phyloP scores from a whole-genome alignment of 2,797 vertebrate species.

The Parambassis ranga region DNA sequence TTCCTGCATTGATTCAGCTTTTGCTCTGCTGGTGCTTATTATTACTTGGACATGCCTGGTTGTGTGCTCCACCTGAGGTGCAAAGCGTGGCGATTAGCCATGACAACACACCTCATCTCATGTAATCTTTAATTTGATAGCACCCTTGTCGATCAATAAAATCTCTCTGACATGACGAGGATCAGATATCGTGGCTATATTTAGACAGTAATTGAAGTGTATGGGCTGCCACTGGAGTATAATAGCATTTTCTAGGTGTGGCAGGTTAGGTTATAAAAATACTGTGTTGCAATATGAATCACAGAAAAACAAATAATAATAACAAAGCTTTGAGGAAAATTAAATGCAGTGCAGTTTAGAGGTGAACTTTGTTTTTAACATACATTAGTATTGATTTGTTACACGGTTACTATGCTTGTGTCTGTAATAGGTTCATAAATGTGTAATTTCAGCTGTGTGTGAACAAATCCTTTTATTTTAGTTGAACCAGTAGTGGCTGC shows the following conservation, averaged over 20 bases:
- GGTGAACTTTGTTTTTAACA: too few species aligned
- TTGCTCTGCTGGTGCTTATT: slow-evolving; percentile 9
- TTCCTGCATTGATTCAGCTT: slow-evolving; percentile 8
- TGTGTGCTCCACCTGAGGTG: neutral
- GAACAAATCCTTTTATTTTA: neutral
- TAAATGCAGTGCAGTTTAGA: too few species aligned
- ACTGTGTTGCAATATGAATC: too few species aligned
- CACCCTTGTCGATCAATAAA: neutral
- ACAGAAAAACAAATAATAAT: too few species aligned
- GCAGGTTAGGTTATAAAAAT: too few species aligned
- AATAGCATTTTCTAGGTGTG: neutral
- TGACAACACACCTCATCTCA: neutral
- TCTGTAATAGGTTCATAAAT: too few species aligned
- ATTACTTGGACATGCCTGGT: neutral
- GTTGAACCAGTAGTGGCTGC: neutral
- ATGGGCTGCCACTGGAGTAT: neutral
- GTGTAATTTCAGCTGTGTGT: too few species aligned
- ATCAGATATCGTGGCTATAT: neutral
- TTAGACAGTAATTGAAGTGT: neutral
- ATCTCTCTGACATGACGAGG: neutral
- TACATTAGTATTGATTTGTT: neutral
- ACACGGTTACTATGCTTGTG: too few species aligned
- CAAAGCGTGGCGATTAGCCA: slow-evolving; percentile 4
- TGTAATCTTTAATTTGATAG: neutral
- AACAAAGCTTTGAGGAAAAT: too few species aligned